Evolutionary conservation across 2,113 vertebrate species (phyloP).

Genomic region (Ceyx margarethae): DNA sequence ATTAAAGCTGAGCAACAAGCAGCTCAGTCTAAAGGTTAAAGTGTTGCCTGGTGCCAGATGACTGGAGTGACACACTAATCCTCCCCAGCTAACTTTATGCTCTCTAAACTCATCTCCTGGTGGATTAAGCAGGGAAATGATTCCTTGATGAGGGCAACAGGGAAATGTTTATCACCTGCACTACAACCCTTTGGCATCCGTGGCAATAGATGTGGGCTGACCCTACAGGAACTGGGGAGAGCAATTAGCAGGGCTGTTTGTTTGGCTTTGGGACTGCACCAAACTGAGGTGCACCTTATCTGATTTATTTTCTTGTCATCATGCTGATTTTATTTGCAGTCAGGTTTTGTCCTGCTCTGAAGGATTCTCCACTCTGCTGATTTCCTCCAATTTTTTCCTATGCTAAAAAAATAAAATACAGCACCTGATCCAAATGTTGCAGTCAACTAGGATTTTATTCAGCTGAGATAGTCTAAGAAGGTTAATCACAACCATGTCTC

Average conservation of each 20-base stretch:
- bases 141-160: not conserved
- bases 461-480: not conserved
- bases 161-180: not conserved
- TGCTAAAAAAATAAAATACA: not conserved
- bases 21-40: slow-evolving; percentile 12
- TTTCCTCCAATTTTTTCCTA: not conserved
- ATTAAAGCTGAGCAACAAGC: not conserved
- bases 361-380: not conserved
- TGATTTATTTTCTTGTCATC: not conserved
- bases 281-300: not conserved
- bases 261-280: not conserved
- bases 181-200: not conserved
- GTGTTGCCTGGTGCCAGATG: not conserved
- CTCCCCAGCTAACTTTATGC: not conserved
- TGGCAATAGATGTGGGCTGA: not conserved
- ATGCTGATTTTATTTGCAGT: not conserved
- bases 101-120: not conserved
- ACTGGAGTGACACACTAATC: not conserved
- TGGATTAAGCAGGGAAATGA: not conserved
- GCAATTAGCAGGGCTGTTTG: not conserved
- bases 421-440: not conserved
- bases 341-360: not conserved
- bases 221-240: not conserved
- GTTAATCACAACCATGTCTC: not conserved
- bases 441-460: not conserved